phyloP scores from a whole-genome alignment of 1,140 invertebrate genomes.

The Meloidogyne exigua region DNA sequence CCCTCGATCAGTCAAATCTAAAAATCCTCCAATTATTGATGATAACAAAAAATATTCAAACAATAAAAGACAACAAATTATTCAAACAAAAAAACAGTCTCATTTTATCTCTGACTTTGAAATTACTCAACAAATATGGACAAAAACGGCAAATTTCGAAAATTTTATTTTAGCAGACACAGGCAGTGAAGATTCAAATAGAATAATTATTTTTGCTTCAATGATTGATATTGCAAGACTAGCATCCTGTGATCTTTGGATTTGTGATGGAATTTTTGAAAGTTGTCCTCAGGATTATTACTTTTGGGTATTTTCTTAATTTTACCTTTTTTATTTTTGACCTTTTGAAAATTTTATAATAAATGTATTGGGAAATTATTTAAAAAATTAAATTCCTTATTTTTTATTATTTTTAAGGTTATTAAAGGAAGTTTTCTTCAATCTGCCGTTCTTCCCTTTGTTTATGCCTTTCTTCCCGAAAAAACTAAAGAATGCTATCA shows the following conservation, averaged over 20 bases:
- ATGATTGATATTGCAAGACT: not conserved
- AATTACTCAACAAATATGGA: not conserved
- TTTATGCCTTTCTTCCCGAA: not conserved
- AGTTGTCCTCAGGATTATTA: constrained; percentile 1
- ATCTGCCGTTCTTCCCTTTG: not conserved
- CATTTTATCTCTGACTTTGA: too few relatives aligned
- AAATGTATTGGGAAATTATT: too few relatives aligned
- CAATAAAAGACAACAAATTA: too few relatives aligned
- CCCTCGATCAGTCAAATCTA: too few relatives aligned
- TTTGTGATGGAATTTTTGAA: constrained; percentile 17
- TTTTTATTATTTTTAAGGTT: constrained; percentile 5
- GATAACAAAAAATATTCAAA: too few relatives aligned
- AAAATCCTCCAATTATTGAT: too few relatives aligned
- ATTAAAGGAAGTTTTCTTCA: not conserved
- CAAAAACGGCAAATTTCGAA: not conserved
- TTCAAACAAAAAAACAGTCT: too few relatives aligned
- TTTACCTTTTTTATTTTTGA: too few relatives aligned
- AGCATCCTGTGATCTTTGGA: not conserved
- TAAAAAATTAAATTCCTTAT: too few relatives aligned
- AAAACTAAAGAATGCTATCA: not conserved
- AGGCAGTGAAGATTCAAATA: not conserved
- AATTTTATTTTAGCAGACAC: constrained; percentile 7
- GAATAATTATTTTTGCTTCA: constrained; percentile 15
- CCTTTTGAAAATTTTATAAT: too few relatives aligned
- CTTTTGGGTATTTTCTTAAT: constrained; percentile 1